phyloP scores from a whole-genome alignment of 2,888 invertebrate species.

The Heliconius sara region DNA sequence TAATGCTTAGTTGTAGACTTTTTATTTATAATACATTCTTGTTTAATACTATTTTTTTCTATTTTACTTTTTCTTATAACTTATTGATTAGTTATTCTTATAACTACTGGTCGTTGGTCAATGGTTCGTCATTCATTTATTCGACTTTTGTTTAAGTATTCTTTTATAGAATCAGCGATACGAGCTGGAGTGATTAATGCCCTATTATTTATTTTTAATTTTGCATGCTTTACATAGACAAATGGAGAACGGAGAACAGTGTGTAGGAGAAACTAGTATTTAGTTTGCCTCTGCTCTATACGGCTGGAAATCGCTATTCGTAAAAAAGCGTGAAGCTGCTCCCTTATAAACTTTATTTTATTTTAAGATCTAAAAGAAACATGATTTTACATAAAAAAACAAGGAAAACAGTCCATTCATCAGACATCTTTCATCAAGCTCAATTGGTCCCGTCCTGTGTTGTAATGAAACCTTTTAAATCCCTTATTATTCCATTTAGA shows the following conservation, averaged over 20 bases:
- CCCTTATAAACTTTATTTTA: no score
- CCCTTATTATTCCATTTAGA: slow-evolving; percentile 36
- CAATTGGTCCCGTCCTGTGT: neutral
- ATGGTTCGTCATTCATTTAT: neutral
- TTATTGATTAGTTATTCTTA: no score
- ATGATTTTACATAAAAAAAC: neutral
- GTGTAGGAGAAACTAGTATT: neutral
- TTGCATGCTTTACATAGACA: neutral
- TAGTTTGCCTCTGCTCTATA: neutral
- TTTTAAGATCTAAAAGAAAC: neutral
- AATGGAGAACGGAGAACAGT: neutral
- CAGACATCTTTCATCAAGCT: neutral
- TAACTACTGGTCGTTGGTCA: neutral
- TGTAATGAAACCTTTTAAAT: slow-evolving; percentile 10
- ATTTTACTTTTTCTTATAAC: no score
- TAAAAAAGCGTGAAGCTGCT: neutral
- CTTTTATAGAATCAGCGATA: neutral
- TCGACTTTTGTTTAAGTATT: neutral
- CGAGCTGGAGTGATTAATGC: neutral
- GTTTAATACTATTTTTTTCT: no score
- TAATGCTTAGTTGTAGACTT: neutral
- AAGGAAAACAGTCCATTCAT: neutral
- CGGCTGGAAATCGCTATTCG: neutral
- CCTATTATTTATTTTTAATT: neutral
- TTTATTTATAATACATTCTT: neutral